These are phyloP conservation scores for Phoenicopterus ruber DNA, from an alignment of 2,113 vertebrate genomes.

Conservation along the genomic window DNA sequence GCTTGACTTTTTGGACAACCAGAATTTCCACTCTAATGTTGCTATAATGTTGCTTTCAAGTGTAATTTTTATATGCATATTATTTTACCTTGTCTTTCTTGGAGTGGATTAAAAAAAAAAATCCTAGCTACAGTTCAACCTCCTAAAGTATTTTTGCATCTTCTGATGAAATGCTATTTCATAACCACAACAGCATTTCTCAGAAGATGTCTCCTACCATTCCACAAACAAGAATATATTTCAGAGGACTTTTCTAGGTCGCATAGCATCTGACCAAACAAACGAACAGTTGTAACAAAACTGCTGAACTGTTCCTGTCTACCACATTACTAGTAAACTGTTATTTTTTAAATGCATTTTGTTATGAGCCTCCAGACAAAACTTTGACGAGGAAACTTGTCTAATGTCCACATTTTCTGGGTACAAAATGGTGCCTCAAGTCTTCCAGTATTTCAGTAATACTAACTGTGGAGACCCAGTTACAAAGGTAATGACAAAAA, in stretches of 20 bases:
- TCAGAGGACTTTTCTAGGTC: neutral
- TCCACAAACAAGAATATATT: neutral
- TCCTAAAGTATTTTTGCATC: neutral
- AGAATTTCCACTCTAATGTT: neutral
- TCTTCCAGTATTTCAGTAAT: neutral
- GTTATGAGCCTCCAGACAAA: neutral
- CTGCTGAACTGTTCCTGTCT: neutral
- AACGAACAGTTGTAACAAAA: neutral
- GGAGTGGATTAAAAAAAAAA: neutral
- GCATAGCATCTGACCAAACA: neutral
- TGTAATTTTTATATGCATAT: neutral
- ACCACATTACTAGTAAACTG: neutral
- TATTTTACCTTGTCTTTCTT: neutral
- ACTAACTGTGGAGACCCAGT: neutral
- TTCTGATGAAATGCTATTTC: neutral
- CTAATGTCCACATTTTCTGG: neutral
- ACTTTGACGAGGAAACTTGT: neutral
- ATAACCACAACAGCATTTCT: neutral
- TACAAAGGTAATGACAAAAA: neutral
- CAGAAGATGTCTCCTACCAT: neutral
- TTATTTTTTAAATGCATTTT: neutral
- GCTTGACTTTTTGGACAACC: neutral
- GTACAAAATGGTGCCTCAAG: neutral
- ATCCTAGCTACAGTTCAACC: neutral
- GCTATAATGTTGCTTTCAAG: neutral